Conservation (phyloP, 2,888 invertebrate genomes). For the Chrysodeixis includens region DNA sequence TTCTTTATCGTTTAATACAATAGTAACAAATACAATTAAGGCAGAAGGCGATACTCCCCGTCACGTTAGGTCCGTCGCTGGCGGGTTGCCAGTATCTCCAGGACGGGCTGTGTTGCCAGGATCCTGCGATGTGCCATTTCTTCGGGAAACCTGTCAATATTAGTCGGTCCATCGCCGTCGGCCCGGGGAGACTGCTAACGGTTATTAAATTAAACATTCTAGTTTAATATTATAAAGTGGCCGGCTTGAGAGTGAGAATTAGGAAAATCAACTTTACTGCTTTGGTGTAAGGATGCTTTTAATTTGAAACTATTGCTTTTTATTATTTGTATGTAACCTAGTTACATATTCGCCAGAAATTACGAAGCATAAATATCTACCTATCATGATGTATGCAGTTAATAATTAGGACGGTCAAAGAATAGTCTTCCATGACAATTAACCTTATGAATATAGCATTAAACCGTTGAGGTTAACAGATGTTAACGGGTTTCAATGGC, state of each 20-base stretch:
- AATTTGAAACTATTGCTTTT: too few species aligned
- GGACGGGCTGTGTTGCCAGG: not conserved
- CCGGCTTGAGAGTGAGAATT: too few species aligned
- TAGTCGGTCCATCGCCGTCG: slow-evolving; percentile 7
- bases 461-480: not conserved
- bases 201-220: slow-evolving; percentile 10
- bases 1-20: slow-evolving; percentile 1
- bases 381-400: too few species aligned
- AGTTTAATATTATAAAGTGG: not conserved
- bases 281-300: too few species aligned
- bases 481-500: not conserved
- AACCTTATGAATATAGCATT: not conserved
- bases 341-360: too few species aligned
- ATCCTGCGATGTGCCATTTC: not conserved
- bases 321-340: too few species aligned
- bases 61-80: slow-evolving; percentile 12
- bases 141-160: slow-evolving; percentile 17
- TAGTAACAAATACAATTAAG: slow-evolving; percentile 8
- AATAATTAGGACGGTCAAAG: not conserved
- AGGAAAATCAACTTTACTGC: too few species aligned
- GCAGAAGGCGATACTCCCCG: slow-evolving; percentile 12
- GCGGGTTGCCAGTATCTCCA: slow-evolving; percentile 10
- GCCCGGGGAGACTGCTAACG: slow-evolving; percentile 1
- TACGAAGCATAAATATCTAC: too few species aligned
- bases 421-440: not conserved